Conservation (phyloP, 2,888 invertebrate species). For the Macaria notata region DNA sequence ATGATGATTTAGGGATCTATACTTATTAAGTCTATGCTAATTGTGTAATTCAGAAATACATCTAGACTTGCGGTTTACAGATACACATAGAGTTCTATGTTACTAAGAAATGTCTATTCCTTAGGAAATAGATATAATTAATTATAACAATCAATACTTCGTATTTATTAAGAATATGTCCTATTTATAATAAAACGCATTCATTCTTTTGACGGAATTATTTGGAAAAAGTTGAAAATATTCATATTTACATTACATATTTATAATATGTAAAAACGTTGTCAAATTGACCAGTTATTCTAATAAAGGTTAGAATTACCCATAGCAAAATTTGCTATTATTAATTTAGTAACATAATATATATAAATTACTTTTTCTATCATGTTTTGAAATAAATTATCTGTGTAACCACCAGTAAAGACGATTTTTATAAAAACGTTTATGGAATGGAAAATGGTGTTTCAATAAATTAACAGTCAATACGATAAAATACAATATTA, state of each 20-base stretch:
- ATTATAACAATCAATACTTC: slow-evolving; percentile 44
- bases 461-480: background rate
- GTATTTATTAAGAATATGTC: slow-evolving; percentile 31
- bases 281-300: slow-evolving; percentile 34
- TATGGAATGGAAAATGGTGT: slow-evolving; percentile 3
- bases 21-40: background rate
- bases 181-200: slow-evolving; percentile 41
- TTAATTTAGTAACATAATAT: slow-evolving; percentile 7
- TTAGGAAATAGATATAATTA: slow-evolving; percentile 25
- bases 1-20: too few species aligned
- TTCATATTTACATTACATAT: slow-evolving; percentile 31
- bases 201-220: slow-evolving; percentile 43
- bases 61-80: slow-evolving; percentile 33
- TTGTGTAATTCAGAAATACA: slow-evolving; percentile 26
- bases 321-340: slow-evolving; percentile 9
- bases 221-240: slow-evolving; percentile 34
- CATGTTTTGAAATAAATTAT: background rate
- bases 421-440: too few species aligned
- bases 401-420: too few species aligned
- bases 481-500: too few species aligned
- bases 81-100: slow-evolving; percentile 35
- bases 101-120: slow-evolving; percentile 14
- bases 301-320: slow-evolving; percentile 15
- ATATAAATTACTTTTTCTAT: slow-evolving; percentile 2
- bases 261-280: slow-evolving; percentile 25